Evolutionary conservation across 2,797 vertebrate species (phyloP).

Genomic region (Alectoris magna): DNA sequence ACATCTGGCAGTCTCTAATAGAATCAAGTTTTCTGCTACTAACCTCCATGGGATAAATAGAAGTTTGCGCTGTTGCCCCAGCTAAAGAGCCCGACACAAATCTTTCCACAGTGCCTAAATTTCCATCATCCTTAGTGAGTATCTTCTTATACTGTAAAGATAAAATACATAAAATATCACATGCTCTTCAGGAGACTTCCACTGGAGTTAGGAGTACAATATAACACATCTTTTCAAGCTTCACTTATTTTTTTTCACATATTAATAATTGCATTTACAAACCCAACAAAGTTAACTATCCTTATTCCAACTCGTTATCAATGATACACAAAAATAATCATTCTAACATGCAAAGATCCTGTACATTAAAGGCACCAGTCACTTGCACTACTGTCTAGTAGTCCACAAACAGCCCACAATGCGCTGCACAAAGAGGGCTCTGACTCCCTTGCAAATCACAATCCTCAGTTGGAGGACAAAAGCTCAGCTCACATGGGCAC

Average conservation of each 20-base stretch:
- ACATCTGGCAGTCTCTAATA: background rate
- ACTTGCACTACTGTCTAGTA: background rate
- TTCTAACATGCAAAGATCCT: background rate
- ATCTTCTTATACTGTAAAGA: slow-evolving; percentile 90
- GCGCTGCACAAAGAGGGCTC: background rate
- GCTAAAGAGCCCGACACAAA: slow-evolving; percentile 94
- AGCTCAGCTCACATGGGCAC: background rate
- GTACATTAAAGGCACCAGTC: background rate
- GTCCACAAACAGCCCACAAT: background rate
- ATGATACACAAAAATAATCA: background rate
- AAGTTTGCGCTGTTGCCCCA: slow-evolving; percentile 93
- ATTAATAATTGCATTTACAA: background rate
- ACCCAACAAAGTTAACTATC: background rate
- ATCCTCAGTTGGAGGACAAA: background rate
- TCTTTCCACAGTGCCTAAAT: slow-evolving; percentile 86
- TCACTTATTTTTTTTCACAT: background rate
- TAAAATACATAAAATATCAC: slow-evolving; percentile 29
- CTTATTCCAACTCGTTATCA: background rate
- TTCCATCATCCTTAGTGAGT: slow-evolving; percentile 87
- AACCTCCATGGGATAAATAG: slow-evolving; percentile 98
- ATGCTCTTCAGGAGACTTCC: background rate
- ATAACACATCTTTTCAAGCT: background rate
- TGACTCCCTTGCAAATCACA: background rate
- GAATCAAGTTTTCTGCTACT: slow-evolving; percentile 31
- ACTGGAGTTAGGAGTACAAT: background rate